These are phyloP conservation scores for Sphecodes monilicornis DNA, from an alignment of 2,888 invertebrate species.

Conservation along the genomic window DNA sequence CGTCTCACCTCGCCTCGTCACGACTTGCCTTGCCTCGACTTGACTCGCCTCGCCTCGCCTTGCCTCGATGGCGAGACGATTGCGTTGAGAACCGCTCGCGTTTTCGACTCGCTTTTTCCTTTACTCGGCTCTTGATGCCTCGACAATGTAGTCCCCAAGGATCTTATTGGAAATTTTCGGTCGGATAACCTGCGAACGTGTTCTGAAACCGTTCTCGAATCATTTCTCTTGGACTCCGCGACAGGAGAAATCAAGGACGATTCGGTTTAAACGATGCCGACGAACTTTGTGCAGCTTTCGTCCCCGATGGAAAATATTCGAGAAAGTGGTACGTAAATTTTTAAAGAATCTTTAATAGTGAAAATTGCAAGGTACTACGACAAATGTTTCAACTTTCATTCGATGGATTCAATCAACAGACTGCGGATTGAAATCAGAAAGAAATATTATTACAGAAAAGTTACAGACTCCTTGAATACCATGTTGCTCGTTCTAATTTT, in stretches of 20 bases:
- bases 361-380: no score
- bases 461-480: neutral
- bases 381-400: no score
- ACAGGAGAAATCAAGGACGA: neutral
- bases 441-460: neutral
- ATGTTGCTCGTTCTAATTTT: neutral
- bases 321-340: neutral
- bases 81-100: constrained; percentile 13
- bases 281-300: neutral
- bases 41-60: neutral
- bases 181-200: constrained; percentile 5
- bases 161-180: constrained; percentile 18
- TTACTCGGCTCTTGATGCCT: constrained; percentile 1
- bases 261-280: neutral
- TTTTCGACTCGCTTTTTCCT: constrained; percentile 11
- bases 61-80: constrained; percentile 8
- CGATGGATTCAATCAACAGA: neutral
- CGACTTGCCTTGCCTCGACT: neutral
- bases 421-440: no score
- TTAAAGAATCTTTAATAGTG: neutral
- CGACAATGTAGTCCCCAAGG: constrained; percentile 27
- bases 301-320: neutral
- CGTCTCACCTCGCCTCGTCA: neutral
- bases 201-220: constrained; percentile 8
- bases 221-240: neutral